Evolutionary conservation across 2,888 invertebrate species (phyloP), one percentile per base, ranked within the genome.

Genomic region (Himalopsyche kuldschensis): DNA sequence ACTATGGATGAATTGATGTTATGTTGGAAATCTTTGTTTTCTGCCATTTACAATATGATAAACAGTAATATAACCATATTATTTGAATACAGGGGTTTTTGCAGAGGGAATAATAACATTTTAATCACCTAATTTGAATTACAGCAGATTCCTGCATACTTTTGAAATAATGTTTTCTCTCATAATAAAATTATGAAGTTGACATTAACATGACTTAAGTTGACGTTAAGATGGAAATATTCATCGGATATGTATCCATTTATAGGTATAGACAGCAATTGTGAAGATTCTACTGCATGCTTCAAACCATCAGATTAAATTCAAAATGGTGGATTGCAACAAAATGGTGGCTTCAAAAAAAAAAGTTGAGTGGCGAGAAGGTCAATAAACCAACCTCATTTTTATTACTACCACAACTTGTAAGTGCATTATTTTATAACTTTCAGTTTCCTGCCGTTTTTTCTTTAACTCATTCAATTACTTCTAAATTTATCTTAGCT

Each of bases 401-500:
- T 32, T 69, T 30, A 79, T 75, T 75, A 78, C 82, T 82, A 82
- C 82, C 82, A 82, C 82, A 48, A 82, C 81, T 81, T 47, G 31
- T 79, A 82, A 69, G 81, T 82, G 81, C 81, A 82, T 78, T 55
- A 79, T 80, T 48, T 75, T 81, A 76, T 81, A 46, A 82, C 78
- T 78, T 79, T 63, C 41, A 79, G 41, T 75, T 63, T 82, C 76
- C 31, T 41, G 32, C 63, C 78, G 31, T 78, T 78, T 78, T 78
- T 41, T 63, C 48, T 41, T 78, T 78, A 82, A 69, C 46, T 75
- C 76, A 78, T 75, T 75, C 75, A 31, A 75, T 82, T 76, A 82
- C 81, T 77, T 81, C 81, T 82, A 82, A 63, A 78, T 78, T 76
- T 77, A 78, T 47, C 55, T 79, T 82, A 79, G 46, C 86, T 86